Conservation (phyloP, 2,888 invertebrate species). For the Pimpla rufipes region DNA sequence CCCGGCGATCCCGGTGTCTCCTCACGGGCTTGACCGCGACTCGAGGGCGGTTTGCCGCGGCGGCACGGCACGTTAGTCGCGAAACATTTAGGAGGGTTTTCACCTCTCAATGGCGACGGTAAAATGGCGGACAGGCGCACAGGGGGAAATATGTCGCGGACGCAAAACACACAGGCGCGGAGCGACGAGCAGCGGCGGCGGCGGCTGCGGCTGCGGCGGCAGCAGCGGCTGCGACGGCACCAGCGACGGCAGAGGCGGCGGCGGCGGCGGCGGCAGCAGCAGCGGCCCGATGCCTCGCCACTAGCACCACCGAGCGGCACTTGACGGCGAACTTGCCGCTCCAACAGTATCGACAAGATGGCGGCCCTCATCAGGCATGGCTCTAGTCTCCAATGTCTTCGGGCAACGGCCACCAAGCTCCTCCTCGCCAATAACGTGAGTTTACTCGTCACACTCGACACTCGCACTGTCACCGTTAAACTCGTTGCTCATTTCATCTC, state of each 20-base stretch:
- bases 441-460: conserved; percentile 1
- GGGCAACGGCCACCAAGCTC: conserved; percentile 28
- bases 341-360: conserved; percentile 85
- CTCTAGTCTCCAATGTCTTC: conserved; percentile 75
- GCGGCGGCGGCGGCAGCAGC: conserved; percentile 17
- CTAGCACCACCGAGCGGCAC: conserved; percentile 58
- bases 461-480: conserved; percentile 6
- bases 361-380: conserved; percentile 88
- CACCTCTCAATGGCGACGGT: conserved; percentile 96
- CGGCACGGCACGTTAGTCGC: conserved; percentile 52
- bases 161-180: conserved; percentile 39
- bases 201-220: conserved; percentile 3
- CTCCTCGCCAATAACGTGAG: conserved; percentile 52
- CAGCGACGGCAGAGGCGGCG: neutral
- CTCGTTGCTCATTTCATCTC: neutral
- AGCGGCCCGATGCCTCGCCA: conserved; percentile 3
- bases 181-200: neutral
- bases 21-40: neutral
- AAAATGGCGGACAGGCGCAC: conserved; percentile 92
- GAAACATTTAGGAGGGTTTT: conserved; percentile 90
- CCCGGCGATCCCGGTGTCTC: too few species aligned
- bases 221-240: conserved; percentile 15
- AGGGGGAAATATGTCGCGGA: conserved; percentile 61
- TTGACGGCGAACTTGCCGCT: conserved; percentile 54
- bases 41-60: conserved; percentile 35